Evolutionary conservation across 2,797 vertebrate genomes (phyloP), one percentile per base, ranked within the genome.

Genomic region (Astyanax mexicanus): DNA sequence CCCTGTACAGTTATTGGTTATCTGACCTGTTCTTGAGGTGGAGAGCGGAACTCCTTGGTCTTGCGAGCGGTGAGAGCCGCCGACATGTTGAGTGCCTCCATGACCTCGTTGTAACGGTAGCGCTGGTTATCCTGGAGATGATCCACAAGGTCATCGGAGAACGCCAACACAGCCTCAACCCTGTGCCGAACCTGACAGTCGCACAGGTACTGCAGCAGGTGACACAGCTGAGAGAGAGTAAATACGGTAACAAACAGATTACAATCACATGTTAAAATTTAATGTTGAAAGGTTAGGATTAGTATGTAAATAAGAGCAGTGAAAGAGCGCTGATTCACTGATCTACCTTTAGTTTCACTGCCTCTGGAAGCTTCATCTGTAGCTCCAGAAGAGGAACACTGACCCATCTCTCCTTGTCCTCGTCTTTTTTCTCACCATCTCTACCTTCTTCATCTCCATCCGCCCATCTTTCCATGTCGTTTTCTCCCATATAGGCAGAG

Each of bases 51-150:
- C 84, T 98, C 97, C 84, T 95, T 98, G 13, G 97, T 98, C 84
- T 96, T 98, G 81, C 95, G 94, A 67, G 97, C 97, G 0, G 97
- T 98, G 55, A 98, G 90, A 0, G 96, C 96, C 1, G 96, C 97
- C 0, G 97, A 98, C 97, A 98, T 98, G 87, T 98, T 96, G 80
- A 98, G 90, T 1, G 97, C 97, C 84, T 96, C 94, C 96, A 98
- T 97, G 27, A 98, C 96, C 83, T 98, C 94, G 4, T 95, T 94
- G 83, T 98, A 98, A 11, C 97, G 94, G 85, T 95, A 95, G n/a
- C 92, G 93, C 0, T 98, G 97, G 86, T 98, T 95, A 23, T 97
- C 96, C 83, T 98, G 97, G 58, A 98, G 95, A 69, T 92, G 93
- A 23, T 90, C 91, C 37, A 97, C 96, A 81, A 98, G 97, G 82